Conservation (phyloP, 1,140 invertebrate genomes). For the Lepidurus couesii region DNA sequence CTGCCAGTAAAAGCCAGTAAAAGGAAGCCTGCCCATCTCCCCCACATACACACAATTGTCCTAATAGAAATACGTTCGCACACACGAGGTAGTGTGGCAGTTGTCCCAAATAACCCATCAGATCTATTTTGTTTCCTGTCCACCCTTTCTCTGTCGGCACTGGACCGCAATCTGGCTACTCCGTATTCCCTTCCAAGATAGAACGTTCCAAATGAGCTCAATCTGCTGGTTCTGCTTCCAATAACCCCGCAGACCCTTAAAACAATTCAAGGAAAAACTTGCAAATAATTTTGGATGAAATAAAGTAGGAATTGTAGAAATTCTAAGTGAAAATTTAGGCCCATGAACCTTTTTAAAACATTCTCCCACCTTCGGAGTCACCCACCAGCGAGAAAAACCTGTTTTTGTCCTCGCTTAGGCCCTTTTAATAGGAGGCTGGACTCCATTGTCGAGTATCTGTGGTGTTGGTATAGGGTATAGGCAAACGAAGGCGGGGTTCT, state of each 20-base stretch:
- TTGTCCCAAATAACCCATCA: background rate
- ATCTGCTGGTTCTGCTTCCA: no score
- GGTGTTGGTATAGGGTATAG: constrained; percentile 5
- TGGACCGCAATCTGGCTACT: background rate
- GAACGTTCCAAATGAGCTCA: no score
- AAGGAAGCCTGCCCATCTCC: background rate
- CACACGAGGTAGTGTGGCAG: background rate
- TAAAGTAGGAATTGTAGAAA: no score
- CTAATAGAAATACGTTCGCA: background rate
- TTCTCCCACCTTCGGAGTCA: background rate
- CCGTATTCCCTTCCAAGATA: background rate
- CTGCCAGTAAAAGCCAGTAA: background rate
- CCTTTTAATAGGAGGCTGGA: constrained; percentile 9
- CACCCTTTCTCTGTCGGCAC: background rate
- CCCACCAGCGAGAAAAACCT: background rate
- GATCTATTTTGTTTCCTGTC: constrained; percentile 18
- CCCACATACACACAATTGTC: background rate
- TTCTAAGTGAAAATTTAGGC: no score
- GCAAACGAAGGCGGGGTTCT: constrained; percentile 16
- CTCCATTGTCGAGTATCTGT: background rate
- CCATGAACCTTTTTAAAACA: no score
- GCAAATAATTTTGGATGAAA: no score
- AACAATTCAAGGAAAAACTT: no score
- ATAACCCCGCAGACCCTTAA: no score
- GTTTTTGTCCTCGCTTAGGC: background rate